phyloP scores from a whole-genome alignment of 2,797 vertebrate species.

The Megaceryle alcyon region DNA sequence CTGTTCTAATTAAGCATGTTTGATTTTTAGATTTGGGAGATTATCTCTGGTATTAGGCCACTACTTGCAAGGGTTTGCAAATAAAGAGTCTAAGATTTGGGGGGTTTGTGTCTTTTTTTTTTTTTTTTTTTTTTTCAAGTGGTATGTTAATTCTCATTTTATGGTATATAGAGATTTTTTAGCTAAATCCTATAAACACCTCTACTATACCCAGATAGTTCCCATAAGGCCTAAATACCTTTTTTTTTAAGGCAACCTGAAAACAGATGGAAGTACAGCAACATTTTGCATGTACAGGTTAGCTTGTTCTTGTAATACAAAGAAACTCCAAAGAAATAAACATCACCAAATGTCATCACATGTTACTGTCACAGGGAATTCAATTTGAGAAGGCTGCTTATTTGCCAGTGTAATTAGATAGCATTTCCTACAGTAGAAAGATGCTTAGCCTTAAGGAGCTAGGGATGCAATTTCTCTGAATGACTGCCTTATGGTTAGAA shows the following conservation, averaged over 20 bases:
- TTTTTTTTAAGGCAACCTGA: neutral
- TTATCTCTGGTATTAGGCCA: slow-evolving; percentile 21
- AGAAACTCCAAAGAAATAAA: slow-evolving; percentile 22
- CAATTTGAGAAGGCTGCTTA: neutral
- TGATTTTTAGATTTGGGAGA: slow-evolving; percentile 27
- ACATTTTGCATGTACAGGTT: neutral
- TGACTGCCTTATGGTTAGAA: slow-evolving; percentile 28
- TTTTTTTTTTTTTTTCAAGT: neutral
- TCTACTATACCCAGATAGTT: neutral
- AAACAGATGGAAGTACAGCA: neutral
- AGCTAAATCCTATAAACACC: neutral
- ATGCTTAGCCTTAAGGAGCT: slow-evolving; percentile 38
- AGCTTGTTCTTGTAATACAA: neutral
- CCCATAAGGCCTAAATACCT: neutral
- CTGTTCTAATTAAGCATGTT: slow-evolving; percentile 15
- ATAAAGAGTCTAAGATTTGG: neutral
- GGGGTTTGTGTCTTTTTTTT: no score
- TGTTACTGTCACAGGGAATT: slow-evolving; percentile 4
- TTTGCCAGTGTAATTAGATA: slow-evolving; percentile 55
- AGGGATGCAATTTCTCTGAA: slow-evolving; percentile 39
- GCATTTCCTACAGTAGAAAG: slow-evolving; percentile 33
- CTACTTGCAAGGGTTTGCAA: neutral
- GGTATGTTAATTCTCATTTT: neutral
- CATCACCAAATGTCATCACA: neutral
- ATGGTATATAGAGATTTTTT: neutral